Evolutionary conservation across 2,888 invertebrate species (phyloP), one percentile per base, ranked within the genome.

Genomic region (Drosophila suboccidentalis): DNA sequence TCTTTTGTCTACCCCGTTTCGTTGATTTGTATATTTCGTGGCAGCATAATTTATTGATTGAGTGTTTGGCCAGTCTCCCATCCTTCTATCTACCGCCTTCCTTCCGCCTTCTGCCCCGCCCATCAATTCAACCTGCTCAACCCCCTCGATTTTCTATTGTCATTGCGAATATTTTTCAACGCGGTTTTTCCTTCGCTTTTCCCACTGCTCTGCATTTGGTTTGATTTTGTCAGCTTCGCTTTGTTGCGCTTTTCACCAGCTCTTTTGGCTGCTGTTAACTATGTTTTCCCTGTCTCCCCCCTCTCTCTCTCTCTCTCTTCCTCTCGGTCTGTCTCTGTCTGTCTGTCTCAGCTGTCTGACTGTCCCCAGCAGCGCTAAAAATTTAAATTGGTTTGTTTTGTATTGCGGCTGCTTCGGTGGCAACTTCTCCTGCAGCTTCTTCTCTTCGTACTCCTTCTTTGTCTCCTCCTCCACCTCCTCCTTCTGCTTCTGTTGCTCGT

Each of bases 31-130:
- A 75, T 87, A 80, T 89, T 85, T 75, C 83, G 83, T 78, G 76
- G 76, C 75, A 89, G 87, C 81, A 89, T 84, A 90, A 90, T 90
- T 88, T 90, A 91, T 90, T 90, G 90, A 91, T 90, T 90, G 88
- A 89, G 90, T 87, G 78, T 73, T 79, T 87, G 89, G 72, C 67
- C 78, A 83, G 78, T 78, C 61, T 59, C 26, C 65, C 66, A 61
- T 55, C 29, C 61, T 59, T 26, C 65, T 64, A 61, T 50, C 46
- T n/a, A 8, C 10, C 17, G n/a, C 39, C 57, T 49, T 15, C 46
- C 46, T n/a, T 8, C 10, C 17, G n/a, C 39, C 57, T 49, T 15
- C 46, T 15, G 44, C 36, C 6, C 36, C 47, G 39, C 17, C 71
- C 5, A 13, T 55, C 17, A 32, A 8, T 13, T 17, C 34, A 43